Conservation (phyloP, 2,888 invertebrate genomes). For the Dicyrtoma fusca region DNA sequence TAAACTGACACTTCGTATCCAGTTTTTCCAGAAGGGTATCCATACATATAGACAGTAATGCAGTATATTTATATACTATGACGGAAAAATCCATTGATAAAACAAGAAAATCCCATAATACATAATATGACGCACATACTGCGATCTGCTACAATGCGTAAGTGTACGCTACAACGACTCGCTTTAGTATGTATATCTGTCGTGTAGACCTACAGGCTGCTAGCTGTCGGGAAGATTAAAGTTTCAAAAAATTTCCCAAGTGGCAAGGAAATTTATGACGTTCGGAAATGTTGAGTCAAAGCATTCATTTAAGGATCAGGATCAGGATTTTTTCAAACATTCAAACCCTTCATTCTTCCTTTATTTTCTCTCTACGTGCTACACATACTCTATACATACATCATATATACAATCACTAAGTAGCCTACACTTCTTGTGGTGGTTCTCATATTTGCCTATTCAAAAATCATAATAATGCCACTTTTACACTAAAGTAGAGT, state of each 20-base stretch:
- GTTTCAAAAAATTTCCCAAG: constrained; percentile 40
- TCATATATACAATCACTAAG: no score
- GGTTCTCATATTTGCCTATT: constrained; percentile 1
- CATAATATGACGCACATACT: no score
- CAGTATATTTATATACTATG: no score
- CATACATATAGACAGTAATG: no score
- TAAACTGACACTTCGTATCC: constrained; percentile 32
- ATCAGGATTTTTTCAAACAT: constrained; percentile 10
- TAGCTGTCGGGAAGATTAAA: constrained; percentile 38
- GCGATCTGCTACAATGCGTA: no score
- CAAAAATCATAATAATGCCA: background rate
- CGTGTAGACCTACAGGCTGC: no score
- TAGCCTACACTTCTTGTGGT: no score
- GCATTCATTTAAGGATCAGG: constrained; percentile 12
- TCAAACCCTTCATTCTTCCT: constrained; percentile 13
- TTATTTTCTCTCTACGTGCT: background rate
- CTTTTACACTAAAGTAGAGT: background rate
- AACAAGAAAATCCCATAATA: constrained; percentile 17
- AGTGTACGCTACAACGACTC: no score
- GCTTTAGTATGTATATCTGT: no score
- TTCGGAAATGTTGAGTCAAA: constrained; percentile 34
- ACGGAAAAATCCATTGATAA: constrained; percentile 23
- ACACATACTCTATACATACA: background rate
- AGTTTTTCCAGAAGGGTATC: no score
- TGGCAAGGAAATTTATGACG: constrained; percentile 40